phyloP scores from a whole-genome alignment of 2,113 vertebrate genomes.

The Meles meles region DNA sequence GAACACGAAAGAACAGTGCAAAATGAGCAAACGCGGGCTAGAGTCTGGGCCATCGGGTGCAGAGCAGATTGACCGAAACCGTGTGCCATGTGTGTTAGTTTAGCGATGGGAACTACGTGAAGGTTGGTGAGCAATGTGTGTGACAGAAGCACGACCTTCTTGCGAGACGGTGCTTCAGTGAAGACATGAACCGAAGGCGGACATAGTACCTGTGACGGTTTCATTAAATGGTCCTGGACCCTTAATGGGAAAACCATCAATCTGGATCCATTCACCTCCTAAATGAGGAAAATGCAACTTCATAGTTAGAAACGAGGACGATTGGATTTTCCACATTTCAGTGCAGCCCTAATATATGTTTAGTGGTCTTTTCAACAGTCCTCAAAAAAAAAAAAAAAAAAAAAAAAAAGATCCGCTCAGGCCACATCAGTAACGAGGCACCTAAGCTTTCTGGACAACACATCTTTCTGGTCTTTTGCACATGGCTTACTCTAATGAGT shows the following conservation, averaged over 20 bases:
- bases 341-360: background rate
- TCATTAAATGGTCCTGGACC: conserved; percentile 79
- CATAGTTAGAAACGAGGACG: conserved; percentile 38
- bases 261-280: conserved; percentile 85
- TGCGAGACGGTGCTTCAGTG: conserved; percentile 31
- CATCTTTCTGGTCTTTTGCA: background rate
- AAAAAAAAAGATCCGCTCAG: background rate
- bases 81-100: conserved; percentile 39
- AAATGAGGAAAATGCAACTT: conserved; percentile 69
- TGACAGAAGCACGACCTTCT: conserved; percentile 54
- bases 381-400: background rate
- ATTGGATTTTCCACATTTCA: background rate
- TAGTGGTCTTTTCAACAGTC: background rate
- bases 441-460: background rate
- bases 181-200: conserved; percentile 39
- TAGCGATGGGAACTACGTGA: conserved; percentile 2
- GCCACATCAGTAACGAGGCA: background rate
- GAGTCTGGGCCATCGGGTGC: background rate
- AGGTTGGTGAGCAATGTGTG: conserved; percentile 40
- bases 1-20: background rate
- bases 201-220: conserved; percentile 79
- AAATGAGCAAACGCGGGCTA: background rate
- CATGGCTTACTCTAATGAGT: background rate
- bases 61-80: background rate
- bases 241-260: conserved; percentile 85